These are phyloP conservation scores for Microcebus griseorufus DNA, from an alignment of 2,113 vertebrate genomes.

Conservation along the genomic window DNA sequence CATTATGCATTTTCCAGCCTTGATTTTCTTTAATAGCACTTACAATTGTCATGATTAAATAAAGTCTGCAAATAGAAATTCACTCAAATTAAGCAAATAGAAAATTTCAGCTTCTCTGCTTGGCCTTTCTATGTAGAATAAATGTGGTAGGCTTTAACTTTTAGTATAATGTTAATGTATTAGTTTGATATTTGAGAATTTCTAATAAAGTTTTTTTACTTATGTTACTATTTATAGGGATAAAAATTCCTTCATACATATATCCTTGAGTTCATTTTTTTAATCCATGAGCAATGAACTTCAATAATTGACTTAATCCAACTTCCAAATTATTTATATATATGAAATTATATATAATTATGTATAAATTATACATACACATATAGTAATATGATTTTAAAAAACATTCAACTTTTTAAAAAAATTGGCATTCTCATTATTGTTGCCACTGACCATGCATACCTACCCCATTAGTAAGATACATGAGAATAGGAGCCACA, in stretches of 20 bases:
- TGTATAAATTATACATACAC: background rate
- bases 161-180: background rate
- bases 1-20: background rate
- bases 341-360: background rate
- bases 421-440: no score
- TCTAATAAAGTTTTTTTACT: background rate
- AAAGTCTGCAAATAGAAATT: background rate
- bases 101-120: background rate
- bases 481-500: no score
- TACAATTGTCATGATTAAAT: background rate
- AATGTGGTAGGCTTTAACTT: background rate
- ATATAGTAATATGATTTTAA: no score
- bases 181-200: background rate
- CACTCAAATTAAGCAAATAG: background rate
- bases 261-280: background rate
- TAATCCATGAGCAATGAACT: background rate
- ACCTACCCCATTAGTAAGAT: no score
- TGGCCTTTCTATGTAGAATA: background rate
- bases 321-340: background rate
- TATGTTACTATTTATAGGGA: background rate
- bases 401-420: no score
- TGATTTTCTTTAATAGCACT: background rate
- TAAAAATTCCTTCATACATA: background rate
- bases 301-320: background rate
- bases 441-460: no score